phyloP scores from a whole-genome alignment of 2,113 vertebrate species.

The Agapornis roseicollis region DNA sequence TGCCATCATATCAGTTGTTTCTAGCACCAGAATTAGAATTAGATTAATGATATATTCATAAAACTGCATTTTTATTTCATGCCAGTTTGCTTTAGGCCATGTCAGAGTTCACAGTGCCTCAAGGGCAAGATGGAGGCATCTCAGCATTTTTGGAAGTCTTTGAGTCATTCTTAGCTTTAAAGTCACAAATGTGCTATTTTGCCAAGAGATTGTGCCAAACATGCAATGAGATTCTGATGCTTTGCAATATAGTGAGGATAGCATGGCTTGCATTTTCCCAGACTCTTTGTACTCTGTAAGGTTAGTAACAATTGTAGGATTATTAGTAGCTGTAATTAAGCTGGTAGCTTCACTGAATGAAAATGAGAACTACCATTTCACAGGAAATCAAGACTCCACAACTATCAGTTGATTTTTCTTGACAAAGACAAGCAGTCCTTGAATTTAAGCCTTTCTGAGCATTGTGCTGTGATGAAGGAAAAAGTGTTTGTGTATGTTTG shows the following conservation, averaged over 20 bases:
- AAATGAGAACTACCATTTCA: background rate
- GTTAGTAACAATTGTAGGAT: background rate
- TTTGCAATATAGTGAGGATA: background rate
- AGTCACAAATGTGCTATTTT: background rate
- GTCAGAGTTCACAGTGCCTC: background rate
- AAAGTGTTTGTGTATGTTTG: background rate
- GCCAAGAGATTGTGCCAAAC: background rate
- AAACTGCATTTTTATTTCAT: background rate
- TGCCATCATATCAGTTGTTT: background rate
- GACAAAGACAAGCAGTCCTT: background rate
- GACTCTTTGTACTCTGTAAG: background rate
- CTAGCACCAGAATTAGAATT: background rate
- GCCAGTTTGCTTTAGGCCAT: constrained; percentile 3
- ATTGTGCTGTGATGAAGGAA: background rate
- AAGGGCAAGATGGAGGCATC: constrained; percentile 7
- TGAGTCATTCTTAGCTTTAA: constrained; percentile 6
- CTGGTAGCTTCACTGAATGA: background rate
- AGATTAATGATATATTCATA: background rate
- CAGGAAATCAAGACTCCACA: background rate
- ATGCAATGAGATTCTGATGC: background rate
- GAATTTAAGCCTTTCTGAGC: background rate
- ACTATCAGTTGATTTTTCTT: background rate
- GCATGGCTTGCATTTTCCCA: background rate
- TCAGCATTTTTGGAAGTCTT: background rate
- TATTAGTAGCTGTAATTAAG: background rate